Conservation (phyloP, 1,140 invertebrate genomes). For the Drosophila kohkoa region DNA sequence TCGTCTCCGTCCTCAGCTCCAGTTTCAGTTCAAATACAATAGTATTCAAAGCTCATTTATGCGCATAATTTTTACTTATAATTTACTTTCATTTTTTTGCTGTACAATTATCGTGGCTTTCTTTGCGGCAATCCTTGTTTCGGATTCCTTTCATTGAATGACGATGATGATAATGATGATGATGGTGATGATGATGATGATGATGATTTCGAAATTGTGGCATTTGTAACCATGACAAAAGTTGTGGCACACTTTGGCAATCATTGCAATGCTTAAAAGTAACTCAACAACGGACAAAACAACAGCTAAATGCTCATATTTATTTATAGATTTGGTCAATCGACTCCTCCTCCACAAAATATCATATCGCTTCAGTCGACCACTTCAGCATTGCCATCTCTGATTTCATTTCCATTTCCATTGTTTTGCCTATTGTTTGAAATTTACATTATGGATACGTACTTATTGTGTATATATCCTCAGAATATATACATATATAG, state of each 20-base stretch:
- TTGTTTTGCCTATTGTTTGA: constrained; percentile 24
- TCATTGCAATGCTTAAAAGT: constrained; percentile 12
- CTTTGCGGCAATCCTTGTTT: constrained; percentile 1
- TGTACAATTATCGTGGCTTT: neutral
- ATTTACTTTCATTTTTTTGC: constrained; percentile 53
- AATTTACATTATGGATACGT: constrained; percentile 24
- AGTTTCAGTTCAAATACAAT: constrained; percentile 55
- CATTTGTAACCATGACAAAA: constrained; percentile 61
- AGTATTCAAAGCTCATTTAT: constrained; percentile 66
- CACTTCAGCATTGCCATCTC: neutral
- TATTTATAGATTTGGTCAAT: constrained; percentile 51
- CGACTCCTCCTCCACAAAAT: neutral
- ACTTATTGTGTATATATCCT: neutral
- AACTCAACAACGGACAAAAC: constrained; percentile 10
- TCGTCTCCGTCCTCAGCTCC: neutral
- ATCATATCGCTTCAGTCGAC: neutral
- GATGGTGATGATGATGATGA: constrained; percentile 33
- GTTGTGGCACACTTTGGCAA: constrained; percentile 55
- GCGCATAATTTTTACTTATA: constrained; percentile 71
- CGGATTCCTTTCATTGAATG: constrained; percentile 24
- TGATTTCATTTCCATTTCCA: constrained; percentile 15
- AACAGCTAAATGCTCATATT: constrained; percentile 39
- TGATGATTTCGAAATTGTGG: constrained; percentile 42
- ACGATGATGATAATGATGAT: constrained; percentile 35
- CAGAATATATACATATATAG: neutral